Evolutionary conservation across 2,113 vertebrate genomes (phyloP).

Genomic region (Sceloporus undulatus): DNA sequence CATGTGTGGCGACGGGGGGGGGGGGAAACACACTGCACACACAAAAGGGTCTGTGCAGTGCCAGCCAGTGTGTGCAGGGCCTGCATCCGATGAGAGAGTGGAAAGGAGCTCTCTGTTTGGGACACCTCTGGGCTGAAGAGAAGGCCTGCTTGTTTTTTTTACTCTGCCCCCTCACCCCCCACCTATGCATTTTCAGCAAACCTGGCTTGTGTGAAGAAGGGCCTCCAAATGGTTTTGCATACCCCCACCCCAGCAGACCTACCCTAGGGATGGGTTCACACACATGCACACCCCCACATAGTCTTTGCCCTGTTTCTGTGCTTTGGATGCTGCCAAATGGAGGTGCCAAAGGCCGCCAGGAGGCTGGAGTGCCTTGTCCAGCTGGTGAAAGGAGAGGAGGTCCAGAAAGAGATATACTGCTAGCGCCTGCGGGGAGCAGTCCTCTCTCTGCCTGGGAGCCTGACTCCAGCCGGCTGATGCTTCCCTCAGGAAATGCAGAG

Average conservation of each 20-base stretch:
- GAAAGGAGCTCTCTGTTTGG: not conserved
- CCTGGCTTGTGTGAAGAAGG: not conserved
- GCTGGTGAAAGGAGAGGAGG: not conserved
- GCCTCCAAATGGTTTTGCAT: not conserved
- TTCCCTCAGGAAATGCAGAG: too few relatives aligned
- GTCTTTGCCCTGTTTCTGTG: not conserved
- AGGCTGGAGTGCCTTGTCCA: not conserved
- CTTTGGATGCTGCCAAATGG: not conserved
- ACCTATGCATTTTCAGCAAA: not conserved
- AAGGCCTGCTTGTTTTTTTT: not conserved
- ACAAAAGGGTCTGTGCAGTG: constrained; percentile 72
- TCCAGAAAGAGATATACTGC: too few relatives aligned
- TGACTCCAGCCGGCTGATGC: not conserved
- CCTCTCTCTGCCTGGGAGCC: not conserved
- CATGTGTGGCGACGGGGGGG: too few relatives aligned
- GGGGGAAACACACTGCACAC: too few relatives aligned
- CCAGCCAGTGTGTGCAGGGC: accelerated
- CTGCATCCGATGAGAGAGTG: not conserved
- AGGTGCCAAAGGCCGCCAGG: not conserved
- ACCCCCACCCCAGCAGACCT: not conserved
- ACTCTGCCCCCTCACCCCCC: too few relatives aligned
- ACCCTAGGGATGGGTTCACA: not conserved
- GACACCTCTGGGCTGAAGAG: not conserved
- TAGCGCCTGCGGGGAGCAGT: too few relatives aligned
- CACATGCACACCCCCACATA: too few relatives aligned